phyloP scores from a whole-genome alignment of 1,140 invertebrate species.

The Stegodyphus mimosarum region DNA sequence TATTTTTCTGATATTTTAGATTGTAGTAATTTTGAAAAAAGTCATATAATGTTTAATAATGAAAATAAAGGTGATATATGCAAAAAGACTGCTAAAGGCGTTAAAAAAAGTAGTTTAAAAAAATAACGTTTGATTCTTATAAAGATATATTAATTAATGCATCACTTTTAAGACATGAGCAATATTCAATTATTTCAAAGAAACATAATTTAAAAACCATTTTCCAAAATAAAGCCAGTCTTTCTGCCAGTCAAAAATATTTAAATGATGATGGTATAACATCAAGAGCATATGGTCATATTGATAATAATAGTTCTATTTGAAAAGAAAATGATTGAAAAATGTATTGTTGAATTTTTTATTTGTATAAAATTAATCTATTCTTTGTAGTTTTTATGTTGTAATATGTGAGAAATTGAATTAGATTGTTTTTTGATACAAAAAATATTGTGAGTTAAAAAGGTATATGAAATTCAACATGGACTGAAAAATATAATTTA shows the following conservation, averaged over 20 bases:
- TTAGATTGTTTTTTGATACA: no score
- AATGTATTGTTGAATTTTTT: no score
- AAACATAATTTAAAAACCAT: neutral
- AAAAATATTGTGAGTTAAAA: no score
- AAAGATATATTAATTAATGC: neutral
- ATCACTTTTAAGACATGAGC: neutral
- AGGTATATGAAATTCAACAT: no score
- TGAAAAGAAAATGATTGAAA: no score
- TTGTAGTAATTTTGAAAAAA: constrained; percentile 3
- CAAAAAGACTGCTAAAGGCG: constrained; percentile 27
- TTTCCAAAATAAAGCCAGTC: constrained; percentile 9
- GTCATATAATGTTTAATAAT: neutral
- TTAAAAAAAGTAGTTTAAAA: constrained; percentile 5
- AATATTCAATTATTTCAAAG: neutral
- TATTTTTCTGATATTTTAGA: neutral
- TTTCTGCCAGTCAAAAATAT: neutral
- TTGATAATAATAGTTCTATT: no score
- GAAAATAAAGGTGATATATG: neutral
- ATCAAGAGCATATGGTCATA: no score
- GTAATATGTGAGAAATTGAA: no score
- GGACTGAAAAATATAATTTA: no score
- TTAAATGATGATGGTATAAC: no score
- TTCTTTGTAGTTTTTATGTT: no score
- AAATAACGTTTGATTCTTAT: neutral
- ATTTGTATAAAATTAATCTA: no score